These are phyloP conservation scores for Nomada fucata DNA, from an alignment of 2,888 invertebrate species.

Conservation along the genomic window DNA sequence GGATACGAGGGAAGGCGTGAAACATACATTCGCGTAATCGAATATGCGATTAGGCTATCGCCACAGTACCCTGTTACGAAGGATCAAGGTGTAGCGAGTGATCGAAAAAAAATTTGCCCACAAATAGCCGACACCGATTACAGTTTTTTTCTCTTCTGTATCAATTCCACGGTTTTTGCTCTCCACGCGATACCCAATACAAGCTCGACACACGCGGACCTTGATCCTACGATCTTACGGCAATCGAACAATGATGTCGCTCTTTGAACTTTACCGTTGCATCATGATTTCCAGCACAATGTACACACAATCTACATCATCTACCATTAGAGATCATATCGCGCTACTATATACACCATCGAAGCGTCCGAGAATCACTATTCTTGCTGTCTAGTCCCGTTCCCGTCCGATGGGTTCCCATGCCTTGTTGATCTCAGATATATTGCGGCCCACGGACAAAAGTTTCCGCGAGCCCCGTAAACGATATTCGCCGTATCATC, in stretches of 20 bases:
- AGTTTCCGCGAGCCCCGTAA: background rate
- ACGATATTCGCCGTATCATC: background rate
- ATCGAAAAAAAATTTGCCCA: background rate
- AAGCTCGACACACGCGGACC: no score
- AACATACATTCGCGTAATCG: constrained; percentile 16
- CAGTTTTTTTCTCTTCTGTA: background rate
- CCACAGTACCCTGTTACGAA: constrained; percentile 2
- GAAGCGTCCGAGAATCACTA: no score
- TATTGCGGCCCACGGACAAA: background rate
- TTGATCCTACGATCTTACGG: no score
- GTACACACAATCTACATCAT: background rate
- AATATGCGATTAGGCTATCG: constrained; percentile 22
- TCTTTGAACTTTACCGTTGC: background rate
- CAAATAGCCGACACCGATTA: constrained; percentile 4
- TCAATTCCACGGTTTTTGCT: background rate
- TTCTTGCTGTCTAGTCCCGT: no score
- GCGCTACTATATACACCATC: no score
- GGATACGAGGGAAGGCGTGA: background rate
- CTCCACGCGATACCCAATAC: background rate
- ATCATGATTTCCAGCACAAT: background rate
- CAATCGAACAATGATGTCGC: background rate
- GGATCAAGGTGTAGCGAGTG: background rate
- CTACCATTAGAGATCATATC: background rate
- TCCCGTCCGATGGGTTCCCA: no score
- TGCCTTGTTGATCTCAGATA: background rate